A percentile compares a stretch with the other conserved stretches of the same genome.
phyloP scores from a whole-genome alignment of 2,888 invertebrate genomes.

The Drosophila meridionalis region DNA sequence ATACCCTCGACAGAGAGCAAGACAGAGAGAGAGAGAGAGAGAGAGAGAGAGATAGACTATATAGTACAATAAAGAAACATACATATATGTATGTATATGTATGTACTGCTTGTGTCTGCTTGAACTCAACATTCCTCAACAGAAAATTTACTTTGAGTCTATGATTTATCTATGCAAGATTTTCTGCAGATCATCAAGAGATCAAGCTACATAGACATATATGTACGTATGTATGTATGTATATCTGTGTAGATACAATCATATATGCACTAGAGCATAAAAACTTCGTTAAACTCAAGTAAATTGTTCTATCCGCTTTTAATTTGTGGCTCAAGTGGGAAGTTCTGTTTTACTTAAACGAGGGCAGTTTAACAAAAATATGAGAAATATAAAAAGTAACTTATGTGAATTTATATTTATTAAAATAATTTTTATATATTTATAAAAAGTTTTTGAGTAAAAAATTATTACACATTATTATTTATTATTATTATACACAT shows the following conservation, averaged over 20 bases:
- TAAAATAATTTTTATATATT: neutral
- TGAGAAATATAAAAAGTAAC: neutral
- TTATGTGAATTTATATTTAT: neutral
- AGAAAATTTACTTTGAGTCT: neutral
- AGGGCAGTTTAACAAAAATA: neutral
- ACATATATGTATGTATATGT: neutral
- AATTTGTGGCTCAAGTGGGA: constrained; percentile 48
- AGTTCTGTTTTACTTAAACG: constrained; percentile 10
- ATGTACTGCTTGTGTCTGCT: neutral
- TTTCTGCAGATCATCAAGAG: neutral
- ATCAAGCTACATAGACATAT: neutral
- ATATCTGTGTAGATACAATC: neutral
- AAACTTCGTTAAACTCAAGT: constrained; percentile 19
- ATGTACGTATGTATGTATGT: neutral
- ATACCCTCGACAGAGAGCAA: constrained; percentile 13
- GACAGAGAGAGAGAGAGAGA: neutral
- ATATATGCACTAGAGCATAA: constrained; percentile 24
- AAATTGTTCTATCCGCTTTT: constrained; percentile 53
- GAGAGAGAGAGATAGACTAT: neutral
- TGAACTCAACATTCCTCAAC: neutral
- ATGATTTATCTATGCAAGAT: constrained; percentile 5
- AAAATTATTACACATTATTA: neutral
- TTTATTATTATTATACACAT: neutral
- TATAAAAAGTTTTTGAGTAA: neutral
- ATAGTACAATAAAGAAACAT: neutral